Evolutionary conservation across 2,797 vertebrate genomes (phyloP).

Genomic region (Argentina silus): DNA sequence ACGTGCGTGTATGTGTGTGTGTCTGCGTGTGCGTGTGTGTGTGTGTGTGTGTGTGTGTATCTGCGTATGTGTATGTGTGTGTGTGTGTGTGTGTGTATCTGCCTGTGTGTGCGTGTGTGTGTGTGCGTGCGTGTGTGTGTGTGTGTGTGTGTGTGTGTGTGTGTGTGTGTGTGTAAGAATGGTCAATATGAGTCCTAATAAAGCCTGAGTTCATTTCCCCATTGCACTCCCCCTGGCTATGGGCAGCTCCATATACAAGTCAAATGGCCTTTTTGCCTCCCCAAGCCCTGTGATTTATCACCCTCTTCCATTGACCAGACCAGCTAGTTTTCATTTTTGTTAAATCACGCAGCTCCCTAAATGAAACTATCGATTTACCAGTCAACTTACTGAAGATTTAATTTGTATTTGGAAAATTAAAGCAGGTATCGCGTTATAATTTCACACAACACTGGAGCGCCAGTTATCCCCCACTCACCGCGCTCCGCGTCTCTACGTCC

Average conservation of each 20-base stretch:
- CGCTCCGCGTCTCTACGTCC: not conserved
- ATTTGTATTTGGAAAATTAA: constrained; percentile 99
- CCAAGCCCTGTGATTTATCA: constrained; percentile 95
- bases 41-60: not conserved
- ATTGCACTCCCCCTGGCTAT: constrained; percentile 74
- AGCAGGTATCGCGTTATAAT: constrained; percentile 97
- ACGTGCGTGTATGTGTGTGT: not conserved
- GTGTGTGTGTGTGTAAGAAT: constrained; percentile 46
- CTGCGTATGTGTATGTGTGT: not conserved
- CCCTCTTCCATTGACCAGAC: constrained; percentile 92
- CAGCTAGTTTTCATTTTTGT: constrained; percentile 99
- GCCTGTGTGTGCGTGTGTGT: not conserved
- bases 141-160: constrained; percentile 1
- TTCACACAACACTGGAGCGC: constrained; percentile 82
- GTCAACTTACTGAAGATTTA: constrained; percentile 99
- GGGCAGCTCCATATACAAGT: constrained; percentile 92
- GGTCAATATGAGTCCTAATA: constrained; percentile 80
- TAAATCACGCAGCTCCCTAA: constrained; percentile 92
- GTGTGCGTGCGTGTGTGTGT: constrained; percentile 5
- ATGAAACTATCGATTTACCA: constrained; percentile 99
- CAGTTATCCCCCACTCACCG: constrained; percentile 57
- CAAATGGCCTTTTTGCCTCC: constrained; percentile 93
- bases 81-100: too few species aligned
- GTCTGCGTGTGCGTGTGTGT: not conserved
- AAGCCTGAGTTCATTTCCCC: constrained; percentile 83